A percentile compares a stretch with the other conserved stretches of the same genome.
These are phyloP conservation scores for Nasalis larvatus DNA, from an alignment of 2,113 vertebrate species.

Conservation along the genomic window DNA sequence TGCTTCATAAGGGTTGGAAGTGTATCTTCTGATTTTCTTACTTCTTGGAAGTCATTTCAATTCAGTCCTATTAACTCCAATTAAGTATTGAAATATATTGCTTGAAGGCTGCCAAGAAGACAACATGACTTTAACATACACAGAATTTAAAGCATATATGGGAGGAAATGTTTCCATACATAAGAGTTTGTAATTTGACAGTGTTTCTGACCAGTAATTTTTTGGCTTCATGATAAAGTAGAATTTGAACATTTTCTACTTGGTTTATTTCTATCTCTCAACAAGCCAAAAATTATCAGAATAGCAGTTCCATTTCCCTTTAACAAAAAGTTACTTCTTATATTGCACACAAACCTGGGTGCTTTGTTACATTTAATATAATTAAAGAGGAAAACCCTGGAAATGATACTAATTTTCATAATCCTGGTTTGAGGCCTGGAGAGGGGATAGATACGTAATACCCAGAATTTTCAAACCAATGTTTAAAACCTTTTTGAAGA, in stretches of 20 bases:
- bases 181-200: background rate
- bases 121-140: background rate
- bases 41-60: conserved; percentile 20
- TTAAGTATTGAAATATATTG: conserved; percentile 7
- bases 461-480: background rate
- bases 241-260: background rate
- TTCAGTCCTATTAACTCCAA: background rate
- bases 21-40: background rate
- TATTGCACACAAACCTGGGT: background rate
- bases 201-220: background rate
- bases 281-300: background rate
- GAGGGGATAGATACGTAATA: background rate
- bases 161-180: background rate
- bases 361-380: background rate
- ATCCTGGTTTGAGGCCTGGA: background rate
- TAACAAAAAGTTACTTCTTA: background rate
- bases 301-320: conserved; percentile 8
- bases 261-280: background rate
- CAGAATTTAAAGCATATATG: background rate
- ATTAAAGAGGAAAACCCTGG: background rate
- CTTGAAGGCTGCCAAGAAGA: conserved; percentile 23
- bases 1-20: background rate
- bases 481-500: background rate
- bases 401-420: background rate
- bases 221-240: background rate